Percentiles rank a stretch among this genome's conserved stretches.
Conservation (phyloP, 2,113 vertebrate genomes). For the Pollachius pollachius region DNA sequence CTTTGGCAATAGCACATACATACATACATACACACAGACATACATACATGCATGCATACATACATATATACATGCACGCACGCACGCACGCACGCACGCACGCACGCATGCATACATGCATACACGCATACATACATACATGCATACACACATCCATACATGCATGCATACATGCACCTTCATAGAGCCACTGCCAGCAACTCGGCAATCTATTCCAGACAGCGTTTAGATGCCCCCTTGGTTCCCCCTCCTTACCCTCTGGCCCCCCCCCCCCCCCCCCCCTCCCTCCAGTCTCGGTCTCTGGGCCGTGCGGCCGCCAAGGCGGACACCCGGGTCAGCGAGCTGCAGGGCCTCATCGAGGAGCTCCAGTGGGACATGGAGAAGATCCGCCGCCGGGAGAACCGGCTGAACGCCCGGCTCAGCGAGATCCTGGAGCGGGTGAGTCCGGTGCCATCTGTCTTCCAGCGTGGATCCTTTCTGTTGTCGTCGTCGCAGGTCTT, state of each 20-base stretch:
- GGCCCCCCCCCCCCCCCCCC: neutral
- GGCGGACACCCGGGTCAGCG: constrained; percentile 87
- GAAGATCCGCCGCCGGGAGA: constrained; percentile 92
- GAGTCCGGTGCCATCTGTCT: constrained; percentile 4
- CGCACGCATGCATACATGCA: neutral
- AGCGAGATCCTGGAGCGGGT: constrained; percentile 90
- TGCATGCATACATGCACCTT: neutral
- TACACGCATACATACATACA: neutral
- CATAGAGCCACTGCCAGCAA: too few species aligned
- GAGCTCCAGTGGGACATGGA: constrained; percentile 98
- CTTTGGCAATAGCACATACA: neutral
- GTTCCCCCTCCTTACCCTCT: neutral
- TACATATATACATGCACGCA: neutral
- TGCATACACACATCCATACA: neutral
- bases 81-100: too few species aligned
- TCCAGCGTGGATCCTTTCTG: too few species aligned
- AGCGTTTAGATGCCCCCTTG: neutral
- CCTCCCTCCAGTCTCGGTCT: constrained; percentile 59
- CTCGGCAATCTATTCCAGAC: too few species aligned
- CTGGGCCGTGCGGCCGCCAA: constrained; percentile 85
- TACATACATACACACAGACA: neutral
- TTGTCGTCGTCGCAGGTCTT: too few species aligned
- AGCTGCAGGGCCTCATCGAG: constrained; percentile 89
- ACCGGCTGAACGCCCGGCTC: constrained; percentile 88
- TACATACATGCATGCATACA: neutral